phyloP scores from a whole-genome alignment of 1,140 invertebrate species.

The Magallana angulata region DNA sequence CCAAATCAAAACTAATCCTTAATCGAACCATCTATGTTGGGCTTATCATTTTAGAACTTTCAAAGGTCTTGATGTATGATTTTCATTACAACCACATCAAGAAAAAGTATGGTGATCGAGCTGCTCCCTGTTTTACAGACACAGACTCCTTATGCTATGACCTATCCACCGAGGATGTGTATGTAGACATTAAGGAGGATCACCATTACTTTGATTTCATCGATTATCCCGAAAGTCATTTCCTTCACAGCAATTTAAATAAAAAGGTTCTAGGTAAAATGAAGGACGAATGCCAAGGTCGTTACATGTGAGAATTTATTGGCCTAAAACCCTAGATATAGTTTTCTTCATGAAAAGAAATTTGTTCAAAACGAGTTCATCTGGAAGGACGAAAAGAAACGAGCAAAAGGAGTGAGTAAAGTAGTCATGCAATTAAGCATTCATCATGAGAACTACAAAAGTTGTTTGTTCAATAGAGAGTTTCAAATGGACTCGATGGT shows the following conservation, averaged over 20 bases:
- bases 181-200: conserved; percentile 78
- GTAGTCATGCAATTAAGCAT: conserved; percentile 15
- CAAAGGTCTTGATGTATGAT: conserved; percentile 68
- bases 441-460: neutral
- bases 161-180: conserved; percentile 76
- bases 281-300: conserved; percentile 53
- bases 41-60: conserved; percentile 64
- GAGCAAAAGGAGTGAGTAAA: conserved; percentile 41
- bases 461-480: neutral
- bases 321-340: conserved; percentile 60
- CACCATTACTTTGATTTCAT: conserved; percentile 75
- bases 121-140: conserved; percentile 74
- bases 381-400: neutral
- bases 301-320: conserved; percentile 43
- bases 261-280: conserved; percentile 55
- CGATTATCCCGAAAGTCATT: conserved; percentile 46
- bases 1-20: conserved; percentile 54
- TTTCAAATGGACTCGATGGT: neutral
- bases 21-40: conserved; percentile 68
- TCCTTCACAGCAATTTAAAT: conserved; percentile 43
- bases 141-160: conserved; percentile 78
- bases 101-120: conserved; percentile 64
- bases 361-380: neutral
- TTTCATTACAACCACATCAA: conserved; percentile 70
- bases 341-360: conserved; percentile 1